phyloP scores from a whole-genome alignment of 2,888 invertebrate species.

The Drosophila multiciliata region DNA sequence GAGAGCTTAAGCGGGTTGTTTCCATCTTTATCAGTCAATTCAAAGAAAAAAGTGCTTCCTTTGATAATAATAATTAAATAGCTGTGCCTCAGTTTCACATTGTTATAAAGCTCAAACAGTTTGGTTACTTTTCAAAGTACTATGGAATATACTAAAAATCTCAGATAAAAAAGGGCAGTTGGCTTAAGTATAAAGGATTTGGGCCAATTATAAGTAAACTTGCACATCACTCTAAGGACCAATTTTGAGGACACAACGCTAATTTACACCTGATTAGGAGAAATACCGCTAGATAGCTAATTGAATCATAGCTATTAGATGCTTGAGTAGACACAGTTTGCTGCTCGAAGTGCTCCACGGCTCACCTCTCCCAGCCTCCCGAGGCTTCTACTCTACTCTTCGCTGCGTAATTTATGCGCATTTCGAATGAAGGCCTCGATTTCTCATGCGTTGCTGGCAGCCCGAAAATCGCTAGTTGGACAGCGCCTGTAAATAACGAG shows the following conservation, averaged over 20 bases:
- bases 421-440: constrained; percentile 59
- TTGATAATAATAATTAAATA: neutral
- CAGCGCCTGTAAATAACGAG: constrained; percentile 28
- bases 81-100: neutral
- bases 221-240: neutral
- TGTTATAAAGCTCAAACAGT: neutral
- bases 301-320: constrained; percentile 59
- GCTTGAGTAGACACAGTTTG: constrained; percentile 23
- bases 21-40: neutral
- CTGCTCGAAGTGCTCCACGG: neutral
- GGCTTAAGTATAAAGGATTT: neutral
- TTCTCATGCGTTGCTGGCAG: constrained; percentile 28
- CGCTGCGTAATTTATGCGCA: constrained; percentile 73
- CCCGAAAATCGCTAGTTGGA: constrained; percentile 8
- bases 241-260: neutral
- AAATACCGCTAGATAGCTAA: constrained; percentile 31
- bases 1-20: neutral
- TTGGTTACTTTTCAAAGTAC: neutral
- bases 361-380: neutral
- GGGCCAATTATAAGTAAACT: constrained; percentile 3
- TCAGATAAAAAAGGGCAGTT: neutral
- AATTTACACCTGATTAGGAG: constrained; percentile 50
- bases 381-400: neutral
- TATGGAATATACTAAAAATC: neutral
- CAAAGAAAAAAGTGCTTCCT: neutral